Base-by-base conservation (phyloP, 1,140 invertebrate species). In the Drosophila arizonae region DNA sequence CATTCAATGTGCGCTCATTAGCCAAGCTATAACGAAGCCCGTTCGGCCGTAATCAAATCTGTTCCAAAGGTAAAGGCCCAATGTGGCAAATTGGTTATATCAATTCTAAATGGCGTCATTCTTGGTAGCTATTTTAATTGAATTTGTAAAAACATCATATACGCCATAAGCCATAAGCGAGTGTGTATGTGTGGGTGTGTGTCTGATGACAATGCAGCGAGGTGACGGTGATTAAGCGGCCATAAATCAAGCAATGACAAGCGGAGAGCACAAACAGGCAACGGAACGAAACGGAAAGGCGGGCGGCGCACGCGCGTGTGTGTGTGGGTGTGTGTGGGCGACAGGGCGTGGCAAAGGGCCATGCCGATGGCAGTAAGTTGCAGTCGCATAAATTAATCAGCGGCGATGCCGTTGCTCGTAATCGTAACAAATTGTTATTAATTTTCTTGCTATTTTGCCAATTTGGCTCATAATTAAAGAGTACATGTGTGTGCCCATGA, bases 381-480 rank as follows among this genome's bases (percentile, higher is more conserved):
- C 67, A 75, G 43, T 63, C 68, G 58, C 72, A 77, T 75, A 77
- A 77, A 77, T 77, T 75, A 75, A 77, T 77, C 72, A 75, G 46
- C 58, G 43, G 21, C 30, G 48, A n/a, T 56, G 58, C 50, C 26
- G 46, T 52, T 52, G 63, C 48, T 66, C 63, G 52, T 75, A 74
- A 70, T 70, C 66, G 67, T 52, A 64, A 68, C 68, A 72, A 76
- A 79, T 79, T 79, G 76, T 79, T 79, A 79, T 79, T 79, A 79
- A 79, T 79, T 79, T 79, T 79, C 75, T 73, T 69, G 65, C 64
- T 36, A 76, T 72, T 76, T 78, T 64, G 43, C 50, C 58, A 58
- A 28, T 52, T 52, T 52, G 48, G 72, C 66, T 75, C 72, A 78
- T 78, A 76, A 78, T 78, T 78, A 78, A 78, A 67, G 24, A 45